Percentiles rank a stretch among this genome's conserved stretches.
These are phyloP conservation scores for Eristalinus aeneus DNA, from an alignment of 2,888 invertebrate species.

Conservation along the genomic window DNA sequence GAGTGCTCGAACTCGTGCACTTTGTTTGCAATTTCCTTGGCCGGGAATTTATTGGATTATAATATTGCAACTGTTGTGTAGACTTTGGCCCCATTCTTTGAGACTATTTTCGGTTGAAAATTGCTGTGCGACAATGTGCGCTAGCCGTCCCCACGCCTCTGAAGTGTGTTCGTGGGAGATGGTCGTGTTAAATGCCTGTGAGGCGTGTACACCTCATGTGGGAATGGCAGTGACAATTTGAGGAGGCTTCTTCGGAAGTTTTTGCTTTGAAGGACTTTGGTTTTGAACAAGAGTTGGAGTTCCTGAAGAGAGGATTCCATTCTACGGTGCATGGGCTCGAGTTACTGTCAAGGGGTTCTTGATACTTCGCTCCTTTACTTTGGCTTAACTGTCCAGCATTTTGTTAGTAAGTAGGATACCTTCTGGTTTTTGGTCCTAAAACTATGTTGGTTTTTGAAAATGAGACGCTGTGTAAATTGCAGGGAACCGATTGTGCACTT, in stretches of 20 bases:
- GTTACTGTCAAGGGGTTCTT: not conserved
- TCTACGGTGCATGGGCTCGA: not conserved
- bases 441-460: not conserved
- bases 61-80: constrained; percentile 64
- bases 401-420: not conserved
- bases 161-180: not conserved
- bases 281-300: not conserved
- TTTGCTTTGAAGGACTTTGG: not conserved
- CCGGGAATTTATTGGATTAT: constrained; percentile 68
- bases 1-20: constrained; percentile 72
- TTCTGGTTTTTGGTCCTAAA: not conserved
- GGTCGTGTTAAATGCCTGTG: constrained; percentile 30
- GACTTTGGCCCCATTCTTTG: constrained; percentile 45
- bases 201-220: constrained; percentile 12
- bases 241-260: constrained; percentile 8
- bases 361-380: no score
- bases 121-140: constrained; percentile 3
- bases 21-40: constrained; percentile 79
- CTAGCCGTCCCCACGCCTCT: not conserved
- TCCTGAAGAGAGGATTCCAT: not conserved
- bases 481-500: no score
- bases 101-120: constrained; percentile 15
- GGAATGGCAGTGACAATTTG: constrained; percentile 13
- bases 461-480: no score
- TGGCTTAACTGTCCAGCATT: not conserved